A percentile compares a stretch with the other conserved stretches of the same genome.
phyloP scores from a whole-genome alignment of 2,797 vertebrate species.

The Falco peregrinus region DNA sequence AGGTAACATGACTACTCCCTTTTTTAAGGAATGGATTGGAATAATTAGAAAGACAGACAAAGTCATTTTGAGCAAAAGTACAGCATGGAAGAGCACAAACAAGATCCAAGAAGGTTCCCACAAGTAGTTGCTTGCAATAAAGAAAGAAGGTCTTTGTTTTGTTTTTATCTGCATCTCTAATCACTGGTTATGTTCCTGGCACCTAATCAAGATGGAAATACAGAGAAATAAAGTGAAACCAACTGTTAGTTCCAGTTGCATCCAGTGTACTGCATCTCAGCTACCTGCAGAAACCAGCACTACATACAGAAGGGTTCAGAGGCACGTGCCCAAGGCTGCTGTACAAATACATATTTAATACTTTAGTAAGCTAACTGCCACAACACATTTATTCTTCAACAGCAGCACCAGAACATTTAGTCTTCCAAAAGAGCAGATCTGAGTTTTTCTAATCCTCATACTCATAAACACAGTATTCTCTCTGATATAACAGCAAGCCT shows the following conservation, averaged over 20 bases:
- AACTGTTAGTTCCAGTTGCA: background rate
- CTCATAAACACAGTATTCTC: background rate
- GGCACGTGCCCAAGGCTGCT: background rate
- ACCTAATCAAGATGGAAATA: background rate
- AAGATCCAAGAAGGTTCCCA: background rate
- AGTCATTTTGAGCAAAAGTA: background rate
- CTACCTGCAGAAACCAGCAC: background rate
- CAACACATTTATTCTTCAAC: background rate
- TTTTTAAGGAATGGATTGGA: background rate
- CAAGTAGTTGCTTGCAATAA: background rate
- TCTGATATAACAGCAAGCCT: background rate
- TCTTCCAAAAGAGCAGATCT: background rate
- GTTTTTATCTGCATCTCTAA: background rate
- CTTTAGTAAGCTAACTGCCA: background rate
- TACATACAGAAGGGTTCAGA: background rate
- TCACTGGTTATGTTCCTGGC: background rate
- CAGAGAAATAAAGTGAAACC: background rate
- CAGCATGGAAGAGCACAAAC: background rate
- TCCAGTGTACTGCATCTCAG: background rate
- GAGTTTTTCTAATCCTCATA: background rate
- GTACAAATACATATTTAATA: background rate
- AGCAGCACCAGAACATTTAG: background rate
- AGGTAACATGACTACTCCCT: background rate
- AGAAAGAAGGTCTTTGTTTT: background rate
- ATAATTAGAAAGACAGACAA: background rate